A percentile compares a stretch with the other conserved stretches of the same genome.
phyloP scores from a whole-genome alignment of 2,113 vertebrate genomes.

The Accipiter cooperii region DNA sequence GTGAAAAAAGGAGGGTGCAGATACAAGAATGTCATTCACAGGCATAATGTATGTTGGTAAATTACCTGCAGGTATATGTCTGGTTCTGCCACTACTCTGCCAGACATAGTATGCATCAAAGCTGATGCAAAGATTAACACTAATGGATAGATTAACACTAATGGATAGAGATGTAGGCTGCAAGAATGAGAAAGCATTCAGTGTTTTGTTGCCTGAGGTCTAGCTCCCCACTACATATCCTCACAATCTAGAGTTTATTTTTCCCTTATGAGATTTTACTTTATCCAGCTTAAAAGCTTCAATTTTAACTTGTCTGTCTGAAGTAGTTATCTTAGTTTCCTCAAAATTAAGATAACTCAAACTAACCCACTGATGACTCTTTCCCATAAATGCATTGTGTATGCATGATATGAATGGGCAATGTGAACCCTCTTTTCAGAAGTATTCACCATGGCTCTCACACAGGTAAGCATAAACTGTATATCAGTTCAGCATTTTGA shows the following conservation, averaged over 20 bases:
- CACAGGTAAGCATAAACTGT: background rate
- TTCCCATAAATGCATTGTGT: background rate
- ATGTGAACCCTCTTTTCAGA: background rate
- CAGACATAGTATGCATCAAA: constrained; percentile 7
- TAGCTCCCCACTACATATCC: background rate
- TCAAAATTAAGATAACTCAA: background rate
- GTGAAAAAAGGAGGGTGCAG: background rate
- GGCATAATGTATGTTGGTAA: background rate
- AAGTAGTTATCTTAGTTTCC: background rate
- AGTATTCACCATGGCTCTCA: background rate
- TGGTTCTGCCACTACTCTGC: background rate
- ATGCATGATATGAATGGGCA: rapidly evolving
- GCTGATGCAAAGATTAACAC: background rate
- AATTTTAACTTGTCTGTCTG: background rate
- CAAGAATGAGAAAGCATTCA: background rate
- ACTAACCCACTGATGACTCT: background rate
- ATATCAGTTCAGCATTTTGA: background rate
- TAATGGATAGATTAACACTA: background rate
- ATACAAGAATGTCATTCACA: background rate
- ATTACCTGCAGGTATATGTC: background rate
- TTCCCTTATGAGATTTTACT: background rate
- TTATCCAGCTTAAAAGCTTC: background rate
- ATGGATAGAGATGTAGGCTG: background rate
- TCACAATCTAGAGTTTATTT: background rate
- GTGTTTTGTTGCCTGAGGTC: background rate